Evolutionary conservation across 2,888 invertebrate species (phyloP).

Genomic region (Harmothoe impar): DNA sequence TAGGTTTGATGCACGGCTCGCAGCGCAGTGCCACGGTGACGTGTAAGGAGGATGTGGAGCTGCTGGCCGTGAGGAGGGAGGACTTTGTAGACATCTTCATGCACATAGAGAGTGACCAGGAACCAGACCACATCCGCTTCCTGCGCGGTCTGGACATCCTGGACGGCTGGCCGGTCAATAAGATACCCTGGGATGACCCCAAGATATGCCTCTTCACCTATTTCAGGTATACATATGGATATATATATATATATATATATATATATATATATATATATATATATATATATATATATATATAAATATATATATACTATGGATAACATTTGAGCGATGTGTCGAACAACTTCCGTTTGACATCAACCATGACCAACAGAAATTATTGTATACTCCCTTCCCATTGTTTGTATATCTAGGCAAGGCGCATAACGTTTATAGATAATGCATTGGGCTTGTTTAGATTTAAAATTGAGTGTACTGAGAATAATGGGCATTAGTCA

Average conservation of each 20-base stretch:
- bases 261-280: not conserved
- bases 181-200: slow-evolving; percentile 80
- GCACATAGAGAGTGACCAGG: slow-evolving; percentile 78
- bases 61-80: slow-evolving; percentile 88
- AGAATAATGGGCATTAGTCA: too few relatives aligned
- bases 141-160: slow-evolving; percentile 77
- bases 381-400: too few relatives aligned
- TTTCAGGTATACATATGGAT: slow-evolving; percentile 80
- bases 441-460: too few relatives aligned
- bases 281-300: not conserved
- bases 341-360: too few relatives aligned
- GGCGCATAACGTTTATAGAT: too few relatives aligned
- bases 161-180: slow-evolving; percentile 79
- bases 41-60: slow-evolving; percentile 81
- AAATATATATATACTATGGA: not conserved
- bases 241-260: too few relatives aligned
- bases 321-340: not conserved
- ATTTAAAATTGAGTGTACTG: too few relatives aligned
- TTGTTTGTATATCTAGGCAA: too few relatives aligned
- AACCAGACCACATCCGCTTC: slow-evolving; percentile 81
- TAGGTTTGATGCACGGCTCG: slow-evolving; percentile 81
- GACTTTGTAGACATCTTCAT: slow-evolving; percentile 86
- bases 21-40: slow-evolving; percentile 81
- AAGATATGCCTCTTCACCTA: slow-evolving; percentile 81
- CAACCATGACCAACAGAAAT: too few relatives aligned